Percentiles rank a stretch among this genome's conserved stretches.
Conservation (phyloP, 1,140 invertebrate genomes). For the Colletes latitarsis region DNA sequence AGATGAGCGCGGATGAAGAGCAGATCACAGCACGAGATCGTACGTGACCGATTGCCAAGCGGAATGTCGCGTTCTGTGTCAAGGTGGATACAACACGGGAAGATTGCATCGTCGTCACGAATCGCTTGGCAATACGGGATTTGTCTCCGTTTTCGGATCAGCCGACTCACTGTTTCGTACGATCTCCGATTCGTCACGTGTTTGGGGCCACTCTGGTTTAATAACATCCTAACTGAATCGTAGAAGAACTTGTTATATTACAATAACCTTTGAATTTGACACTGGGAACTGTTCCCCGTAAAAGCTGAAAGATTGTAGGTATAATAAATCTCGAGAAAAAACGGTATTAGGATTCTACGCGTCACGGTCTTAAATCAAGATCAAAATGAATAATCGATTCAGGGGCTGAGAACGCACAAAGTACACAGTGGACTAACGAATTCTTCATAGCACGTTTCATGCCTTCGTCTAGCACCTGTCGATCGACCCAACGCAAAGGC, state of each 20-base stretch:
- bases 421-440: neutral
- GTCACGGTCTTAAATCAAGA: neutral
- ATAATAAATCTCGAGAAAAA: neutral
- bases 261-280: too few species aligned
- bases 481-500: neutral
- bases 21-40: conserved; percentile 29
- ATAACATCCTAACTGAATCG: too few species aligned
- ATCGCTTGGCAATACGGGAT: conserved; percentile 24
- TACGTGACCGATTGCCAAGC: conserved; percentile 38
- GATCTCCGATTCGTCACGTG: too few species aligned
- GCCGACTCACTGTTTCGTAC: neutral
- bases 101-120: conserved; percentile 36
- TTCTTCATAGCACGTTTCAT: neutral
- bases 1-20: conserved; percentile 11
- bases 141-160: conserved; percentile 25
- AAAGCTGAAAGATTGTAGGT: too few species aligned
- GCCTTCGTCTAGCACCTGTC: conserved; percentile 3
- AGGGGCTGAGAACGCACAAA: too few species aligned
- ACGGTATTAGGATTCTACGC: neutral
- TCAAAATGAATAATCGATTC: neutral
- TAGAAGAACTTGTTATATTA: too few species aligned
- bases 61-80: conserved; percentile 46
- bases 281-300: too few species aligned
- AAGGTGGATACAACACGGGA: neutral
- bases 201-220: neutral